Conservation (phyloP, 2,113 vertebrate species). For the Ctenomys sociabilis region DNA sequence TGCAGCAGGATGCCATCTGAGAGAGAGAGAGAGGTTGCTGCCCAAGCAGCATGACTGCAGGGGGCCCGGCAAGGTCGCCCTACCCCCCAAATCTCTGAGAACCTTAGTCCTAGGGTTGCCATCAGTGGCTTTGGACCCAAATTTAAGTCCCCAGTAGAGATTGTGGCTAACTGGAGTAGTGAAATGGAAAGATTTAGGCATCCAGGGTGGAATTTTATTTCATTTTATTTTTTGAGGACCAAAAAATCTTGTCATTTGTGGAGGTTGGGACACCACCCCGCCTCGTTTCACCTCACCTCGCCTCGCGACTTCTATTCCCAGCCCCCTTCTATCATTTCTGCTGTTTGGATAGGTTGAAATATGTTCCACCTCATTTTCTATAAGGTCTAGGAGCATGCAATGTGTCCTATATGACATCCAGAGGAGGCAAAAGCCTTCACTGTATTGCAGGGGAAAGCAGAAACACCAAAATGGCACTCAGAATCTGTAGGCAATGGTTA, state of each 20-base stretch:
- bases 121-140: background rate
- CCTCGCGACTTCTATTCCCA: too few relatives aligned
- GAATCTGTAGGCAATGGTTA: background rate
- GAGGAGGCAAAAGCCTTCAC: background rate
- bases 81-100: background rate
- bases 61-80: background rate
- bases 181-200: background rate
- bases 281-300: too few relatives aligned
- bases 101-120: background rate
- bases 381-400: background rate
- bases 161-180: background rate
- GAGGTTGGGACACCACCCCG: background rate
- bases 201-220: background rate
- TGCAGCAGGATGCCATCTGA: background rate
- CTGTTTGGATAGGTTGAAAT: background rate
- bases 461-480: background rate
- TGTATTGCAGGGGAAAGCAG: background rate
- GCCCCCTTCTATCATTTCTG: background rate
- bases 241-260: background rate
- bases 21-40: background rate
- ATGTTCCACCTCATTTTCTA: background rate
- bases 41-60: rapidly evolving
- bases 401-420: background rate
- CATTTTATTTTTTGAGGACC: background rate
- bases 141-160: background rate